Evolutionary conservation across 2,797 vertebrate genomes (phyloP), one percentile per base, ranked within the genome.

Genomic region (Dendrocincla tyrannina): DNA sequence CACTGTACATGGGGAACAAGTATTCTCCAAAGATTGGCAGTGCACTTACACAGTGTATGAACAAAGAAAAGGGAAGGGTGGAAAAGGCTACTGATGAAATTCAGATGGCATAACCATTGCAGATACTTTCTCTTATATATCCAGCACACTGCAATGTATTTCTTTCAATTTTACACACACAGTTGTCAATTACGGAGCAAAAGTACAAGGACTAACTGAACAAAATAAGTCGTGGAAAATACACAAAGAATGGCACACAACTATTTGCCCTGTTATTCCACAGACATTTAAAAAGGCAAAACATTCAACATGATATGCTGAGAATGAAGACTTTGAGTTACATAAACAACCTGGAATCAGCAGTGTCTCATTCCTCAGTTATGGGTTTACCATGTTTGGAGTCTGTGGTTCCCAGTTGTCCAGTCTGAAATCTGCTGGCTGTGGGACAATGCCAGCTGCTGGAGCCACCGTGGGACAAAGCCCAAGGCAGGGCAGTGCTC

Each of bases 401-500:
- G 42, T 11, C 28, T 46, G 41, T n/a, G 46, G 35, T 30, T 88
- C 27, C 63, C 56, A 22, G 64, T 0, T 39, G 37, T 9, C 44
- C 78, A 47, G 42, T 12, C 32, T 7, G 30, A 19, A 75, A 30
- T 41, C 25, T 58, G 37, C 58, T 35, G 42, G 49, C 13, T 32
- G 56, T 70, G 69, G 49, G 69, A 62, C 35, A 42, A 28, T 47
- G 32, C 32, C 68, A 58, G 32, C 62, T 60, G 68, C 5, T 14
- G 2, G 33, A 85, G 81, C 2, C 66, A 62, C 30, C 0, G 0
- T 28, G 46, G 80, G 69, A 66, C n/a, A 50, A 17, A 72, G 49
- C 27, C 16, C 0, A 0, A 32, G 33, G 68, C 80, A 79, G 39
- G 27, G 72, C 85, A 58, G 24, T 22, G 16, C n/a, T 66, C 30